Base-by-base conservation (phyloP, 2,888 invertebrate species). In the Phalera bucephala region DNA sequence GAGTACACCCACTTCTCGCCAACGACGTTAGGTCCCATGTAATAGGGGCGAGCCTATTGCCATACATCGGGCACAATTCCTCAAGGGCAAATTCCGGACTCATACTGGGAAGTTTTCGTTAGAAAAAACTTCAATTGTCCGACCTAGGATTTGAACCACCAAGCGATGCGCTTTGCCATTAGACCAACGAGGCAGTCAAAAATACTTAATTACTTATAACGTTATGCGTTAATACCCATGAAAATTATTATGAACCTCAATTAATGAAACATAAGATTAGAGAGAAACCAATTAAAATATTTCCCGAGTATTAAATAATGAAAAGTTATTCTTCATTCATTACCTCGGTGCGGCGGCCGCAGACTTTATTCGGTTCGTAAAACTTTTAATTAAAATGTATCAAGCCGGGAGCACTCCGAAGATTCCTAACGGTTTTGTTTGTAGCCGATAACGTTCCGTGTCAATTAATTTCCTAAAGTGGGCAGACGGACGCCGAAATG, bases 361-460 rank as follows among this genome's bases (percentile, higher is more conserved):
- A 68, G 71, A 73, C 71, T 70, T 68, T 72, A 67, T 70, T 75
- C 67, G 55, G 68, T 71, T 62, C 53, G 69, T 67, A 65, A 75
- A 85, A 85, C 70, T 84, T 86, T 86, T 83, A 84, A 85, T 86
- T 83, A 83, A 86, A 86, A 80, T 74, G 79, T 82, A 82, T 80
- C 75, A 73, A 75, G 73, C 52, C 64, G 58, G 61, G 71, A 70
- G 71, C 60, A 64, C 65, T 76, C 55, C 52, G 54, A 71, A 74
- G 75, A 80, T 72, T 78, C 65, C 66, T 73, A 71, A 73, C 68
- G 56, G 70, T 74, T 77, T 74, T 77, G 66, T 80, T 75, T 76
- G 74, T 69, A 69, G 66, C 63, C 65, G 74, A 69, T 69, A 64
- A 67, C 67, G 71, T 79, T 80, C 67, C 66, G 68, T 77, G 77